Conservation (phyloP, 2,113 vertebrate species). For the Myiozetetes cayanensis region DNA sequence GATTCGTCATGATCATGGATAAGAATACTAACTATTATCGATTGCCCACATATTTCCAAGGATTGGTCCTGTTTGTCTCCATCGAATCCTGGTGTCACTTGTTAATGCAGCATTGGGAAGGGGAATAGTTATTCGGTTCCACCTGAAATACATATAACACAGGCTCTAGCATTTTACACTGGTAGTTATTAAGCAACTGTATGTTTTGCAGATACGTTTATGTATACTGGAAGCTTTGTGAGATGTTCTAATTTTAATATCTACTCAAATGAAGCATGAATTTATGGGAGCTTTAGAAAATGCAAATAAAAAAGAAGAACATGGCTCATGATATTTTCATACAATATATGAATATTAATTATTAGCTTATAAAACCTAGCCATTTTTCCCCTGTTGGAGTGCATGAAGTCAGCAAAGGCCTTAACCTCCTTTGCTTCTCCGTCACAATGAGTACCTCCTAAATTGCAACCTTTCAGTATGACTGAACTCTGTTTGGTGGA, state of each 20-base stretch:
- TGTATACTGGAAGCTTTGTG: background rate
- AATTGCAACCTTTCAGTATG: background rate
- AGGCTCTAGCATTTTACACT: background rate
- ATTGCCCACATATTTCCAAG: slow-evolving; percentile 95
- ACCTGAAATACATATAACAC: slow-evolving; percentile 78
- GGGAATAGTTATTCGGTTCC: slow-evolving; percentile 94
- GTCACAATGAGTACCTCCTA: background rate
- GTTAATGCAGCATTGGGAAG: slow-evolving; percentile 93
- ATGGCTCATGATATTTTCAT: background rate
- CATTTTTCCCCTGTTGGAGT: background rate
- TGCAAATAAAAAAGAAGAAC: background rate
- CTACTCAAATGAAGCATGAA: background rate
- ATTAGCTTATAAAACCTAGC: background rate
- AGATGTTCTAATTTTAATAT: background rate
- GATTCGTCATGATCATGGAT: background rate
- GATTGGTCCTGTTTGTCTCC: slow-evolving; percentile 89
- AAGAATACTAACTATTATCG: slow-evolving; percentile 88
- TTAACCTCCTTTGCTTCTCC: background rate
- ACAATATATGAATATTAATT: background rate
- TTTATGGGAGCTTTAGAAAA: background rate
- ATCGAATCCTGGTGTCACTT: slow-evolving; percentile 88
- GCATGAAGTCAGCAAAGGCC: background rate
- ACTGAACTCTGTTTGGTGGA: background rate
- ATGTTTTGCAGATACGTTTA: background rate
- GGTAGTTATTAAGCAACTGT: background rate